These are phyloP conservation scores for Ia io DNA, from an alignment of 2,113 vertebrate species.

Conservation along the genomic window DNA sequence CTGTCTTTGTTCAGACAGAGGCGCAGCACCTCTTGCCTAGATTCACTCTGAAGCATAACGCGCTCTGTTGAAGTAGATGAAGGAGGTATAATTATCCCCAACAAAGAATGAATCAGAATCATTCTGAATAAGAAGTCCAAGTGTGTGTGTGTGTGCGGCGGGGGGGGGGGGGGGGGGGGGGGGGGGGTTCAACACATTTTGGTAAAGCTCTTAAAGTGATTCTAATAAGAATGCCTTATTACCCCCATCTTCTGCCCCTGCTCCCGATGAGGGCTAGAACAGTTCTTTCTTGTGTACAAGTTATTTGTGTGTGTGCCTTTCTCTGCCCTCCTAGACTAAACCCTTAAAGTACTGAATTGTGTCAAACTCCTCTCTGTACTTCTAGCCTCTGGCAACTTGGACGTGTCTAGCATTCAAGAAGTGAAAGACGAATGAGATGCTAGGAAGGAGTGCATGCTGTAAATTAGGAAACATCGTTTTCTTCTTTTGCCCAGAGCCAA, in stretches of 20 bases:
- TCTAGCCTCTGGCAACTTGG: background rate
- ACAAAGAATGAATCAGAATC: background rate
- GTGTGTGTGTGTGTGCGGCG: background rate
- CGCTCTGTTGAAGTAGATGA: background rate
- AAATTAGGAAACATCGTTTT: background rate
- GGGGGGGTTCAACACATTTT: background rate
- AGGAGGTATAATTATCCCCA: background rate
- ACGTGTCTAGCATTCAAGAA: background rate
- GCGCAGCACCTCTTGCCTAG: background rate
- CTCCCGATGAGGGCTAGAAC: background rate
- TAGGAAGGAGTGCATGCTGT: background rate
- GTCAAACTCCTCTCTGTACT: background rate
- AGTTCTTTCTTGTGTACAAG: background rate
- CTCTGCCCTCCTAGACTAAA: background rate
- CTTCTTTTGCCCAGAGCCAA: conserved; percentile 24
- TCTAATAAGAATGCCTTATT: background rate
- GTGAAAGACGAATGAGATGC: background rate
- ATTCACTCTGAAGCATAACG: background rate
- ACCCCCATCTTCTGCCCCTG: background rate
- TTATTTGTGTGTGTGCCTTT: background rate
- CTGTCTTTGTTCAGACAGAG: background rate
- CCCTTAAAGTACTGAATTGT: background rate
- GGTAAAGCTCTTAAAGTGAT: background rate
- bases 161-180: too few species aligned
- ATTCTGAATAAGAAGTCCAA: background rate